phyloP scores from a whole-genome alignment of 2,113 vertebrate species.

The Myotis lucifugus region DNA sequence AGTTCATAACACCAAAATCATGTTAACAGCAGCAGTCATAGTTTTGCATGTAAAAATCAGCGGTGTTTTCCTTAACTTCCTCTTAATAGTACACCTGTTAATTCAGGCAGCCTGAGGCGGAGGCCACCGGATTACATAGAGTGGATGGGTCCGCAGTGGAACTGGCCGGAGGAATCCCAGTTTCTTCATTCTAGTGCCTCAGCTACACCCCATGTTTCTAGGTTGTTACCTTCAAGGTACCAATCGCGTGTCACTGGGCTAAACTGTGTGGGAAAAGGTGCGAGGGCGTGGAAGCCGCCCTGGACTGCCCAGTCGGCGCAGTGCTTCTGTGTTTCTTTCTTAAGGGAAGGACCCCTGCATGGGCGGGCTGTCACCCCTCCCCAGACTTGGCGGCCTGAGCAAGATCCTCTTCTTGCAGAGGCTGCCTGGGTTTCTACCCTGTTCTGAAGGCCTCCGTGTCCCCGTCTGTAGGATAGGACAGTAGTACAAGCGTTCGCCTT shows the following conservation, averaged over 20 bases:
- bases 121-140: accelerated
- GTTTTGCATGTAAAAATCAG: accelerated
- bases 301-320: accelerated
- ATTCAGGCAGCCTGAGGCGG: neutral
- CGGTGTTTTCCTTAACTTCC: neutral
- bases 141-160: accelerated
- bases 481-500: neutral
- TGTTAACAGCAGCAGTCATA: accelerated
- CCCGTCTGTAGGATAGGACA: neutral
- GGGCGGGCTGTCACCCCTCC: accelerated
- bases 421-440: neutral
- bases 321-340: neutral
- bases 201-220: accelerated
- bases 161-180: neutral
- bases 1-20: too few species aligned
- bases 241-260: neutral
- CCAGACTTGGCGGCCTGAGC: neutral
- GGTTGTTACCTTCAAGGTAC: neutral
- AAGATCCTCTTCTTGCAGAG: neutral
- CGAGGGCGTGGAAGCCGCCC: neutral
- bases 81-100: too few species aligned
- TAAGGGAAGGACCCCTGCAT: neutral
- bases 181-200: neutral
- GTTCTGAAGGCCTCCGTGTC: neutral
- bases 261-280: neutral